Conservation (phyloP, 1,140 invertebrate species). For the Drosophila bifasciata region DNA sequence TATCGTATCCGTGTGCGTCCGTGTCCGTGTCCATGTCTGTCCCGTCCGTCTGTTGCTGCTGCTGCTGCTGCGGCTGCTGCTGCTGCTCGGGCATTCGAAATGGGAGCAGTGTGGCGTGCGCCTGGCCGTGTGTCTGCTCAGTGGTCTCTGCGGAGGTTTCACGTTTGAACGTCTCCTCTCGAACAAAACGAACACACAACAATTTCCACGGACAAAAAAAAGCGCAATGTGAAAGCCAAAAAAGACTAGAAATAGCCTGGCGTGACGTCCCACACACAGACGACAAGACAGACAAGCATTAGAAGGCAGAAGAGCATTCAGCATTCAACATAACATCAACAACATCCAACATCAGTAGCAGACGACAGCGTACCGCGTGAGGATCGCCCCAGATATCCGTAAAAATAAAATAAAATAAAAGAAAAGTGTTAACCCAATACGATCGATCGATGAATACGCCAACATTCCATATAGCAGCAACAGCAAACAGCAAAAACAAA, state of each 20-base stretch:
- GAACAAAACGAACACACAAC: conserved; percentile 35
- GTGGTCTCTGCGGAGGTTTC: conserved; percentile 84
- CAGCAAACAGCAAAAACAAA: conserved; percentile 7
- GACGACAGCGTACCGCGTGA: conserved; percentile 57
- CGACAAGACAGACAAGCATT: conserved; percentile 51
- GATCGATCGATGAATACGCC: conserved; percentile 18
- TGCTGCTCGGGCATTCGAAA: conserved; percentile 53
- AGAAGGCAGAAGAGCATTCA: conserved; percentile 17
- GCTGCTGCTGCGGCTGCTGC: neutral
- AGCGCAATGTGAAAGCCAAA: conserved; percentile 82
- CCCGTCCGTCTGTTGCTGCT: neutral
- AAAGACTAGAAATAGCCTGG: conserved; percentile 78
- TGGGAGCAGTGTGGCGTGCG: conserved; percentile 41
- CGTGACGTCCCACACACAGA: conserved; percentile 71
- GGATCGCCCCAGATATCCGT: conserved; percentile 40
- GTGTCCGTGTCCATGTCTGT: neutral
- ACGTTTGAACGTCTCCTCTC: conserved; percentile 81
- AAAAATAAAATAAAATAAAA: neutral
- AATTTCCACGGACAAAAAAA: conserved; percentile 75
- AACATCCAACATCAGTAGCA: conserved; percentile 56
- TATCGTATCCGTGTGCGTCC: neutral
- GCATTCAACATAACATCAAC: conserved; percentile 45
- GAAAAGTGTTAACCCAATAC: conserved; percentile 5
- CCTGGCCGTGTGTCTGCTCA: conserved; percentile 65
- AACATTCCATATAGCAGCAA: conserved; percentile 24